Conservation (phyloP, 2,888 invertebrate species). For the Tipula unca region DNA sequence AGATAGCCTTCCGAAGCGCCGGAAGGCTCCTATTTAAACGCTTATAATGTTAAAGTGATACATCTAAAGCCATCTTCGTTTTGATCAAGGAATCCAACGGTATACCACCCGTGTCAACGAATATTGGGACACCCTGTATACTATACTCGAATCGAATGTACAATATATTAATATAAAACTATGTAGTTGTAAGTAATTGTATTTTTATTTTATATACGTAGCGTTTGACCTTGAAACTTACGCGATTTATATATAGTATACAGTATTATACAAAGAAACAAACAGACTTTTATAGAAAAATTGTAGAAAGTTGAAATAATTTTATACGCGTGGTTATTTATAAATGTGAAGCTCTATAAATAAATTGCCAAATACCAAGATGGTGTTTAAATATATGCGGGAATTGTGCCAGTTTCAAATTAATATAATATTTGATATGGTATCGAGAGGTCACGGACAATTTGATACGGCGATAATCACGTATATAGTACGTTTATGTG, state of each 20-base stretch:
- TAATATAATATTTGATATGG: not conserved
- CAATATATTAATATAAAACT: not conserved
- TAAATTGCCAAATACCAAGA: not conserved
- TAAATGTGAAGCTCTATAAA: not conserved
- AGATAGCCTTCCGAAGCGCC: too few species aligned
- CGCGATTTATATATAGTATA: not conserved
- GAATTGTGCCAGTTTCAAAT: not conserved
- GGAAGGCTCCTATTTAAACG: too few species aligned
- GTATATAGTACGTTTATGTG: not conserved
- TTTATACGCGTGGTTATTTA: not conserved
- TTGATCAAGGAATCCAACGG: too few species aligned
- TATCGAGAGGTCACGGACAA: not conserved
- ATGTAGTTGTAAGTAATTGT: not conserved
- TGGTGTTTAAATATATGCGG: not conserved
- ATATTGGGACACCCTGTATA: too few species aligned
- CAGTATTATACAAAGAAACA: not conserved
- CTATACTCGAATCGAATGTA: not conserved
- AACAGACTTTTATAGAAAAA: not conserved
- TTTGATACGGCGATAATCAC: not conserved
- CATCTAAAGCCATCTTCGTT: too few species aligned
- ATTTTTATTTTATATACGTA: not conserved
- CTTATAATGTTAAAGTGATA: too few species aligned
- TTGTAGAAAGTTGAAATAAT: not conserved
- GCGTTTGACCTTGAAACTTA: not conserved
- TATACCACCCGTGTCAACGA: too few species aligned